phyloP scores from a whole-genome alignment of 1,140 invertebrate species.

The Hylaeus anthracinus region DNA sequence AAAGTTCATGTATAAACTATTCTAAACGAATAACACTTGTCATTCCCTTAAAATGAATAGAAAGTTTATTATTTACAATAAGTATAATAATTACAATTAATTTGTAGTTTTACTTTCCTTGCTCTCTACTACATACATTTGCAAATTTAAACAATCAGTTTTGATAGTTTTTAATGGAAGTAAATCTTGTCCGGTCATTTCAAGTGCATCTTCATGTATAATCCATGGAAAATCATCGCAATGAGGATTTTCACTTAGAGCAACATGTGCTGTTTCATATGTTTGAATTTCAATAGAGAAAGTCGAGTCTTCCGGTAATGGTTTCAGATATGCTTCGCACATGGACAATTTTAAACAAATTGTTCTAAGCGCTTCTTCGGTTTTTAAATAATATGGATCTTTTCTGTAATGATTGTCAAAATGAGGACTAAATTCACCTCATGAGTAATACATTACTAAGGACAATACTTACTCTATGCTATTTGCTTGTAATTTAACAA shows the following conservation, averaged over 20 bases:
- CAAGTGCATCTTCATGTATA: conserved; percentile 63
- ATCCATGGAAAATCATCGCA: conserved; percentile 83
- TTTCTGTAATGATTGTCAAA: conserved; percentile 58
- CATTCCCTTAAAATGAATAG: too few relatives aligned
- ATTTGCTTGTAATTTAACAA: conserved; percentile 71
- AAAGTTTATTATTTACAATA: neutral
- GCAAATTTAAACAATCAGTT: conserved; percentile 71
- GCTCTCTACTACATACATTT: conserved; percentile 70
- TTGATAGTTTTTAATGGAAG: conserved; percentile 72
- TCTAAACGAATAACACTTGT: too few relatives aligned
- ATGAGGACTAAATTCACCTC: neutral
- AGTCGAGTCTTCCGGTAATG: conserved; percentile 79
- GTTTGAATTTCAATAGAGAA: conserved; percentile 83
- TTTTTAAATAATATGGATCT: conserved; percentile 83
- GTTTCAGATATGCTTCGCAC: conserved; percentile 77
- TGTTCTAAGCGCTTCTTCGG: conserved; percentile 82
- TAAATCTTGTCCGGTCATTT: conserved; percentile 64
- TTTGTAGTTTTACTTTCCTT: conserved; percentile 23
- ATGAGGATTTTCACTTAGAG: conserved; percentile 78
- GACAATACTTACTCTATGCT: conserved; percentile 64
- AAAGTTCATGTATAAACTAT: too few relatives aligned
- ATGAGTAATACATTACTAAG: neutral
- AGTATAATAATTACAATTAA: neutral
- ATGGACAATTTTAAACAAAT: conserved; percentile 82
- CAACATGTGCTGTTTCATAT: conserved; percentile 80